A percentile compares a stretch with the other conserved stretches of the same genome.
Evolutionary conservation across 2,888 invertebrate genomes (phyloP).

Genomic region (Deroplatys truncata): DNA sequence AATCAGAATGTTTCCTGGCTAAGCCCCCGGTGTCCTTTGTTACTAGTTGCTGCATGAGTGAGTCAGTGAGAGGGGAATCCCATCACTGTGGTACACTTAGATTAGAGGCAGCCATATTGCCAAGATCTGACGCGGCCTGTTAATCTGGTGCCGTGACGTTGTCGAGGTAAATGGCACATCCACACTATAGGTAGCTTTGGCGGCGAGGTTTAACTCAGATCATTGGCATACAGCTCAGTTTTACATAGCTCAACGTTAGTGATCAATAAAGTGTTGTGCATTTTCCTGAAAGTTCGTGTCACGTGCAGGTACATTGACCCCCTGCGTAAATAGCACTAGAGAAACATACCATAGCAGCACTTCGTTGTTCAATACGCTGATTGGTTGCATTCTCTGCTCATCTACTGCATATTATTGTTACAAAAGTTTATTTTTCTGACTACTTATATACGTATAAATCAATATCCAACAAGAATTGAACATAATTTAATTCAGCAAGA

Average conservation of each 20-base stretch:
- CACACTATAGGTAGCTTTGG: background rate
- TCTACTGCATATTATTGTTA: no score
- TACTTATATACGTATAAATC: no score
- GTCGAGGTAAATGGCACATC: background rate
- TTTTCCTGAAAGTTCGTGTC: no score
- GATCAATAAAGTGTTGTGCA: no score
- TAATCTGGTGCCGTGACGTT: background rate
- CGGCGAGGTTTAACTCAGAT: background rate
- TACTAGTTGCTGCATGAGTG: background rate
- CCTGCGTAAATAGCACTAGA: no score
- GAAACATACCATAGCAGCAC: no score
- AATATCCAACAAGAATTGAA: no score
- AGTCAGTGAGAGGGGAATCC: background rate
- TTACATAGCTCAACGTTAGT: background rate
- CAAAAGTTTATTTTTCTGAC: no score
- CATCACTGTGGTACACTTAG: background rate
- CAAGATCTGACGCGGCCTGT: background rate
- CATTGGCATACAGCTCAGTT: background rate
- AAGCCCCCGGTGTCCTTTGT: background rate
- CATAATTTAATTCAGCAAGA: no score
- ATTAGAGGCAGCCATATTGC: background rate
- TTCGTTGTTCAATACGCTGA: no score
- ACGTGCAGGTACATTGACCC: no score
- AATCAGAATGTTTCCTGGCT: background rate
- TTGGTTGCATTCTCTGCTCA: no score